Base-by-base conservation (phyloP, 2,888 invertebrate species). In the Scaptomyza parva region DNA sequence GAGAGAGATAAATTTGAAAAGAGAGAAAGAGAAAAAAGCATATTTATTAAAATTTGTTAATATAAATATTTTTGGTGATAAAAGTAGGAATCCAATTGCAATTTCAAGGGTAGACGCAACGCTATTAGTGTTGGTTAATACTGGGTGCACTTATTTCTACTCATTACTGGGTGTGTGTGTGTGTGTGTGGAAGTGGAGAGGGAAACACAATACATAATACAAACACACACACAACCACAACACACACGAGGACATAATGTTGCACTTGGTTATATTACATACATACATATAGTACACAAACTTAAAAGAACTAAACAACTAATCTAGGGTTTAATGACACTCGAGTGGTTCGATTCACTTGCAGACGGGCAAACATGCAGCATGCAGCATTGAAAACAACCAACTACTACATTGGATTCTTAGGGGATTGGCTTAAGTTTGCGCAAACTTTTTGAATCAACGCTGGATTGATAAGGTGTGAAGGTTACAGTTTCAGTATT, bases 141-240 rank as follows among this genome's bases (percentile, higher is more conserved):
- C 81, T 62, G 75, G 78, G 76, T 76, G 76, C 76, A 76, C 63
- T 81, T 73, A 48, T 39, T 43, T 64, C 50, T 58, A 81, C 78
- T 18, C 35, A 24, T 44, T 70, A 67, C 69, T 30, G 60, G 70
- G 28, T 59, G 41, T 45, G 40, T 33, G 30, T n/a, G n/a, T n/a
- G n/a, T n/a, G 33, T 35, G 37, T 37, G 37, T 37, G 37, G 17
- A 9, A 17, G 28, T 63, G 48, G 52, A 50, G 41, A 39, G 26
- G 44, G 40, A 30, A 28, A 26, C 5, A 44, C 41, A 60, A 61
- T 17, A 28, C 39, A 61, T 50, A 70, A 20, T 22, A 59, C 64
- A 60, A 55, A 65, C 30, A 40, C 39, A 61, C n/a, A 50, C n/a
- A 54, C 48, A 51, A 51, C 33, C n/a, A 50, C 0, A 33, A 69